Evolutionary conservation across 2,888 invertebrate genomes (phyloP).

Genomic region (Linnaemya tessellans): DNA sequence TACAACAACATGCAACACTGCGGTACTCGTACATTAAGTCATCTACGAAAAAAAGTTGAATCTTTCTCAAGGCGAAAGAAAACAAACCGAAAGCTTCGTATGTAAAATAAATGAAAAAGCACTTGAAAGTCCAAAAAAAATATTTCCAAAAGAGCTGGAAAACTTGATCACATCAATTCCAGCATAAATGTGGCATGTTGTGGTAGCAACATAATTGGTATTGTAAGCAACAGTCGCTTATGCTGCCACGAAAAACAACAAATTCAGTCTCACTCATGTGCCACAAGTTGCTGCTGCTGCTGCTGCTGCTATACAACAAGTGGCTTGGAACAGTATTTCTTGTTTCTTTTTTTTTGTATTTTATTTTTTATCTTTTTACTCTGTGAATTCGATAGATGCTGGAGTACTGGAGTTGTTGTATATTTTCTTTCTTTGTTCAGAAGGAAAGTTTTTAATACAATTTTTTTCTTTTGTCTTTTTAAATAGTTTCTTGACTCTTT

Average conservation of each 20-base stretch:
- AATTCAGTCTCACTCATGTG: not conserved
- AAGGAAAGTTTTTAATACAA: conserved; percentile 47
- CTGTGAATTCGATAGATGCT: conserved; percentile 25
- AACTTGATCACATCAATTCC: conserved; percentile 36
- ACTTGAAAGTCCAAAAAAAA: too few relatives aligned
- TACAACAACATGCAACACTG: not conserved
- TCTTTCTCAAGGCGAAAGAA: not conserved
- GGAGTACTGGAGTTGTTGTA: not conserved
- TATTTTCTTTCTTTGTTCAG: conserved; percentile 27
- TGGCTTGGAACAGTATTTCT: conserved; percentile 53
- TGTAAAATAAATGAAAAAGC: not conserved
- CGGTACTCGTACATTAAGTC: not conserved
- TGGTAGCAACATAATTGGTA: not conserved
- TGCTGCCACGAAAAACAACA: not conserved
- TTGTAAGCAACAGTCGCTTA: not conserved
- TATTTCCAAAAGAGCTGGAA: not conserved
- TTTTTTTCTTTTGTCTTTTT: too few relatives aligned
- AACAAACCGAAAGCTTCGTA: not conserved
- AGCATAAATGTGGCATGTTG: conserved; percentile 44
- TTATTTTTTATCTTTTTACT: not conserved
- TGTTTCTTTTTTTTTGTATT: not conserved
- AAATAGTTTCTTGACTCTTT: conserved; percentile 39
- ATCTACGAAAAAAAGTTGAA: not conserved
- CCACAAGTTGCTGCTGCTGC: conserved; percentile 38
- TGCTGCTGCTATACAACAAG: conserved; percentile 45